Evolutionary conservation across 2,888 invertebrate species (phyloP), one percentile per base, ranked within the genome.

Genomic region (Helicoverpa assulta): DNA sequence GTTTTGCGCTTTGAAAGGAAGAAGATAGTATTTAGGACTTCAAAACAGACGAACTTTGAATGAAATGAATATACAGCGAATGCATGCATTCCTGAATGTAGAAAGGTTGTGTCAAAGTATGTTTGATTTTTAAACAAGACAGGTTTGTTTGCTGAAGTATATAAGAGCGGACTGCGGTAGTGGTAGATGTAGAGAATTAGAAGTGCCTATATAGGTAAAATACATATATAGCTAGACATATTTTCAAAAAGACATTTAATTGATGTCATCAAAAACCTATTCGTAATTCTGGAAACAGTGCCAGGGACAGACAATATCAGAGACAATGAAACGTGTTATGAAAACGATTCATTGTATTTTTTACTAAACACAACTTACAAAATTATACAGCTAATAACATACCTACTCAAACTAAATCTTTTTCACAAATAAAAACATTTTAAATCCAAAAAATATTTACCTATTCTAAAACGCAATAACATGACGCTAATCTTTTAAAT

Each of bases 401-500:
- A 37, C 40, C 50, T 52, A 14, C 51, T 66, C 61, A 33, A 67
- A 80, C n/a, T n/a, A 21, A 47, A 91, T 88, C 82, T 82, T 66
- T 84, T 85, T 5, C 16, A 86, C 90, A 93, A 92, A 93, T 78
- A 90, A 82, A 87, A 88, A 90, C 88, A 88, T 87, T 87, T 81
- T 82, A 86, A 89, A 86, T 88, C 68, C 26, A 76, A 75, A 76
- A 80, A 92, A 92, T 92, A 92, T 93, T 93, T 92, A 88, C 90
- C 81, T 89, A 83, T 70, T 85, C 87, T 73, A 78, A 70, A 76
- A 72, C 76, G 81, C 85, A 86, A 90, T 87, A 88, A 95, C 94
- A 95, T 91, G 95, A 92, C 92, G 92, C 84, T 95, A 95, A 95
- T 95, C 95, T 93, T 89, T 94, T 95, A 95, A 95, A 95, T 92